Evolutionary conservation across 2,888 invertebrate species (phyloP).

Genomic region (Pyrrhia umbra): DNA sequence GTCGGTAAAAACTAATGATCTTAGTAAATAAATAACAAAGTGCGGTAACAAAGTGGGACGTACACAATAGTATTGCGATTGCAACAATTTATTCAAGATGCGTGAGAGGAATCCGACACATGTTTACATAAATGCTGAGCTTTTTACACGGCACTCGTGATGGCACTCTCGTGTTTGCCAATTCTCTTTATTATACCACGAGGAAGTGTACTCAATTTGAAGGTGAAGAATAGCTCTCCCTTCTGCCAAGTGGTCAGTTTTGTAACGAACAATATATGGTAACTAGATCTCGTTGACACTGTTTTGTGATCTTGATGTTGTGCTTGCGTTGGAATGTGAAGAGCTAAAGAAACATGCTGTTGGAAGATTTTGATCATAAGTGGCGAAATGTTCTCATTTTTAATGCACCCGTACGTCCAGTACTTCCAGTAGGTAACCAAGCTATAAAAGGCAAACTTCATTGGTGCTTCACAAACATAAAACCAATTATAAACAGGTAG

Average conservation of each 20-base stretch:
- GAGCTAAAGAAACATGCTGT: too few species aligned
- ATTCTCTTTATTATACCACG: constrained; percentile 36
- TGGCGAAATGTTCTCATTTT: too few species aligned
- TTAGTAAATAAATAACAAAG: constrained; percentile 28
- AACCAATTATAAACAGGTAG: too few species aligned
- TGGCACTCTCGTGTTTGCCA: constrained; percentile 47
- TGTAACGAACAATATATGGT: constrained; percentile 19
- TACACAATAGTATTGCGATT: constrained; percentile 35
- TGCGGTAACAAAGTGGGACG: constrained; percentile 41
- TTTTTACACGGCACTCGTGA: constrained; percentile 39
- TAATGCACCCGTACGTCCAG: too few species aligned
- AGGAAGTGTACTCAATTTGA: constrained; percentile 56
- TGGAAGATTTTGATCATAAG: background rate
- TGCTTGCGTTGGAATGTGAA: background rate
- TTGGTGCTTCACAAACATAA: too few species aligned
- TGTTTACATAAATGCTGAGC: constrained; percentile 55
- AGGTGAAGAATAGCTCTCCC: constrained; percentile 43
- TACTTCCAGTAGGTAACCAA: too few species aligned
- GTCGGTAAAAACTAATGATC: constrained; percentile 13
- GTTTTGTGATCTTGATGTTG: constrained; percentile 21
- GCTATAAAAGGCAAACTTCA: too few species aligned
- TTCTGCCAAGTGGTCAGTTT: constrained; percentile 24
- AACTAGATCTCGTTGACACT: constrained; percentile 23
- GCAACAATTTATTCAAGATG: constrained; percentile 40
- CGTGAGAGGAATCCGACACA: constrained; percentile 52